Evolutionary conservation across 2,113 vertebrate species (phyloP), one percentile per base, ranked within the genome.

Genomic region (Clarias macrocephalus): DNA sequence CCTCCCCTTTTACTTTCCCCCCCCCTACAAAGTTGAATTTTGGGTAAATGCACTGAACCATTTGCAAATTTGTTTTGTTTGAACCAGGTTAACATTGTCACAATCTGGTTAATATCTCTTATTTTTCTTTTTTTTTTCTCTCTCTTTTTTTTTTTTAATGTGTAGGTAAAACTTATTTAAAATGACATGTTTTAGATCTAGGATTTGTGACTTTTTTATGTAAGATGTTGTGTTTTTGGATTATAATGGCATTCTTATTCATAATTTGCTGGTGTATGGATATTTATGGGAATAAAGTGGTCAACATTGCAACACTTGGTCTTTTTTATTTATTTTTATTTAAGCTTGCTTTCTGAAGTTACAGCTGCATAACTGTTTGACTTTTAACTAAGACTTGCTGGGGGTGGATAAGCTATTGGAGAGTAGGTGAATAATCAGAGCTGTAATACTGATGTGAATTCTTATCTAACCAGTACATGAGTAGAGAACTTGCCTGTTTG

Each of bases 131-230:
- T 66, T 68, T 86, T 87, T 86, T 84, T 88, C 33, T 87, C n/a
- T n/a, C n/a, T n/a, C n/a, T 90, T 87, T 86, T 59, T 25, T n/a
- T 4, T 75, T 68, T 89, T 89, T 86, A 80, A 84, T 84, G 81
- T 82, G 42, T 86, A 72, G 84, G 33, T 90, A 77, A 89, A 73
- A 88, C 86, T 89, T 84, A 86, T 90, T 86, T 89, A 72, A 89
- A 88, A 89, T 88, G 83, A 85, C 80, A 60, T 63, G 83, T 89
- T 89, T 86, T 90, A 89, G 81, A 75, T 89, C 86, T 90, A 65
- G 83, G 30, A 80, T 23, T 80, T 80, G 79, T 75, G 60, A 60
- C 57, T 66, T 73, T 42, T 42, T 85, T 80, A 60, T 60, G 28
- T 66, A 52, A 33, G 68, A 82, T 73, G 76, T 86, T 56, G 28